Percentiles rank a stretch among this genome's conserved stretches.
Evolutionary conservation across 2,113 vertebrate genomes (phyloP).

Genomic region (Lichenostomus cassidix): DNA sequence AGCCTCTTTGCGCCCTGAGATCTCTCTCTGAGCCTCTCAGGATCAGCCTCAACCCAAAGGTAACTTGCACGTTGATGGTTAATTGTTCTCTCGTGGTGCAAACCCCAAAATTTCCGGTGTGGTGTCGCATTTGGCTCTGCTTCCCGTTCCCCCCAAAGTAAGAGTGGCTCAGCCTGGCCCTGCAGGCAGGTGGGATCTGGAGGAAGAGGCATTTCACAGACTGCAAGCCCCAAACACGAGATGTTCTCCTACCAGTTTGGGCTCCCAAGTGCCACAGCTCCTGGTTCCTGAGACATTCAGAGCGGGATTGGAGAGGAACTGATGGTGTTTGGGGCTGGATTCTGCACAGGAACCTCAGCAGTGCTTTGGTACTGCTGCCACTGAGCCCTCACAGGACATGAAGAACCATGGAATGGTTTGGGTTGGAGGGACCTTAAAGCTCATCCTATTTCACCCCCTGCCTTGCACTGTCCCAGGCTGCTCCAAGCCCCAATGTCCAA

Average conservation of each 20-base stretch:
- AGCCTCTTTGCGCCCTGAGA: background rate
- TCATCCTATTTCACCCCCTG: rapidly evolving
- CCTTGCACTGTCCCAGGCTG: background rate
- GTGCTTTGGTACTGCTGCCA: background rate
- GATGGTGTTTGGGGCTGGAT: rapidly evolving
- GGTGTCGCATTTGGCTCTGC: rapidly evolving
- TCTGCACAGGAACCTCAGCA: rapidly evolving
- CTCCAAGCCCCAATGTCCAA: background rate
- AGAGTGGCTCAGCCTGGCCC: background rate
- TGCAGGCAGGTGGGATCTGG: rapidly evolving
- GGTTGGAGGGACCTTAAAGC: too few relatives aligned
- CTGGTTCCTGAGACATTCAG: rapidly evolving
- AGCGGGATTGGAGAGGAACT: rapidly evolving
- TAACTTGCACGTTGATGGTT: rapidly evolving
- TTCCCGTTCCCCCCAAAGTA: background rate
- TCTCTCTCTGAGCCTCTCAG: background rate
- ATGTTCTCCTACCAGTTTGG: rapidly evolving
- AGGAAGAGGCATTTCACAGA: background rate
- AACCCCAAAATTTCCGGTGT: rapidly evolving
- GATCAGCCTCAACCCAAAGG: background rate
- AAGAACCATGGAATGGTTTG: background rate
- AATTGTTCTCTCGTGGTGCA: rapidly evolving
- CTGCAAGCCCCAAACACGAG: rapidly evolving
- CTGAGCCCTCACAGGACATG: rapidly evolving
- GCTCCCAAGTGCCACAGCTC: background rate